Conservation (phyloP, 2,797 vertebrate genomes). For the Pangasius krempfi region DNA sequence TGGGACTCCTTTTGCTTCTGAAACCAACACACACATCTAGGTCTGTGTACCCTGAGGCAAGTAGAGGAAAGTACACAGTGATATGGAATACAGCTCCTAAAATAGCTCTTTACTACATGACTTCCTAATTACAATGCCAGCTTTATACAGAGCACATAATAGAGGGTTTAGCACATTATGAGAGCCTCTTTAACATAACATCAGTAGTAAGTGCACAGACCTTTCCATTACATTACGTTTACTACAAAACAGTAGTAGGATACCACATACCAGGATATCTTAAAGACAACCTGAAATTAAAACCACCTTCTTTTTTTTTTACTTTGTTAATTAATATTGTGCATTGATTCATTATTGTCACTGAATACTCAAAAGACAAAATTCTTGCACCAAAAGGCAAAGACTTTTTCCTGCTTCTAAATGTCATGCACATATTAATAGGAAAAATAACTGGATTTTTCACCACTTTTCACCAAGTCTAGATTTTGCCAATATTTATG, state of each 20-base stretch:
- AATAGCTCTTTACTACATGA: conserved; percentile 44
- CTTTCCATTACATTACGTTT: neutral
- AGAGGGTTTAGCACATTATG: conserved; percentile 11
- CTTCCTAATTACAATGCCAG: conserved; percentile 47
- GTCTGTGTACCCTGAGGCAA: conserved; percentile 34
- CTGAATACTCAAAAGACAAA: neutral
- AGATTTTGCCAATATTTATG: neutral
- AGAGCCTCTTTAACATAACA: conserved; percentile 12
- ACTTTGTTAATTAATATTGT: neutral
- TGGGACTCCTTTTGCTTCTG: conserved; percentile 27
- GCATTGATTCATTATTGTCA: neutral
- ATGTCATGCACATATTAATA: neutral
- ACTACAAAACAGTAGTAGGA: conserved; percentile 2
- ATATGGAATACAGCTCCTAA: conserved; percentile 29
- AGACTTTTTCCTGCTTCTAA: neutral
- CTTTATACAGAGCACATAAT: conserved; percentile 30
- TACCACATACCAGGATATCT: neutral
- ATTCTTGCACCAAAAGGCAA: neutral
- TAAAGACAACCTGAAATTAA: neutral
- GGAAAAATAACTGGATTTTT: neutral
- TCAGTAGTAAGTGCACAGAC: conserved; percentile 10
- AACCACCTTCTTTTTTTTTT: neutral
- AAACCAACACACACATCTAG: conserved; percentile 43
- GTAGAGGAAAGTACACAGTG: conserved; percentile 19
- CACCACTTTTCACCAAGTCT: neutral